Base-by-base conservation (phyloP, 2,797 vertebrate species). In the Bryconaethiops microstoma region DNA sequence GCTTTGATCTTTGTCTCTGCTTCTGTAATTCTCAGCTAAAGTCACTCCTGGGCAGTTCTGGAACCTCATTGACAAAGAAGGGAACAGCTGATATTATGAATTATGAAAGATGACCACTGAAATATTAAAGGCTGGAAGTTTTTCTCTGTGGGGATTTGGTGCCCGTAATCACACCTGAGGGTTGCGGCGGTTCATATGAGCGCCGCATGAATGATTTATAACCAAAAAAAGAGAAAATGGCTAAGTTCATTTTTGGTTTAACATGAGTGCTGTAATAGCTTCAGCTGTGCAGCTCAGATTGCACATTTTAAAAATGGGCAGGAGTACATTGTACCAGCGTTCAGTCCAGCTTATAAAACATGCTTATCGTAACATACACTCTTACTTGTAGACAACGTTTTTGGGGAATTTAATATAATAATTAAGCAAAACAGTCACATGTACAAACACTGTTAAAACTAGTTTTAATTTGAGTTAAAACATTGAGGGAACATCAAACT, bases 1-100 rank as follows among this genome's bases (percentile, higher is more conserved):
- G 77, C 92, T 92, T 92, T 93, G 89, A 92, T 93, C 90, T 92
- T 89, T 90, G 86, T 91, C 88, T 91, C 90, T 90, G 85, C 90
- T 88, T 83, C 86, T 80, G 75, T 80, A 83, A 85, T 86, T 88
- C 35, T 62, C 80, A 86, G 55, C 69, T 76, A 84, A 77, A 83
- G 62, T 63, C 73, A 81, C 57, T 85, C 81, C 74, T 83, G 83
- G 76, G 78, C 67, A 78, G 77, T 79, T 84, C 89, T 87, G 88
- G 84, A 89, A 79, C 79, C 84, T 87, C 81, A 82, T 87, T 85
- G 86, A 87, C 88, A 87, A 88, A 80, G 69, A 84, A 84, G 88
- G 85, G 90, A 87, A 83, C 88, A 85, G 84, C 87, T 77, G 59
- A 82, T 81, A 65, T 84, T 48, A 93, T 93, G 86, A 92, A 92